phyloP scores from a whole-genome alignment of 2,888 invertebrate species.

The Lasioglossum oenotherae region DNA sequence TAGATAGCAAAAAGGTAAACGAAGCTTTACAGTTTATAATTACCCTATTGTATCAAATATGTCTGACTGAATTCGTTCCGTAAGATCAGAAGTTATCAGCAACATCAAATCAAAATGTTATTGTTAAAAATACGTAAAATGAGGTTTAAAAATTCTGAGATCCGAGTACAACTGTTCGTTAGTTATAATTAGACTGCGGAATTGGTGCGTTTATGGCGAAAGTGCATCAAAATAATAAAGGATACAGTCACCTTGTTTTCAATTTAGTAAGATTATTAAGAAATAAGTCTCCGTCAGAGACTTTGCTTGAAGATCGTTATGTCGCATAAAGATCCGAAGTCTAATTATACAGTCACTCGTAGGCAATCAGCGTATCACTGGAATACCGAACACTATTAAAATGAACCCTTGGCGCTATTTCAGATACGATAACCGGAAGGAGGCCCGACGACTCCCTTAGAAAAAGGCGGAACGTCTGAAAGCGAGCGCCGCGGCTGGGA shows the following conservation, averaged over 20 bases:
- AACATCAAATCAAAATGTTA: background rate
- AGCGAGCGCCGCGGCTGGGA: background rate
- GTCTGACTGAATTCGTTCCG: background rate
- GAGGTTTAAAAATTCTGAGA: background rate
- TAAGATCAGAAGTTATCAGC: background rate
- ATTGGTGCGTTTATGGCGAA: background rate
- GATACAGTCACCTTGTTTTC: background rate
- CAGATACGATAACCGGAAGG: constrained; percentile 44
- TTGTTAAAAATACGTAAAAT: background rate
- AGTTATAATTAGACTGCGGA: background rate
- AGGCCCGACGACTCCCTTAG: constrained; percentile 32
- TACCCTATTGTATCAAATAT: background rate
- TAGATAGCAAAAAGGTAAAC: background rate
- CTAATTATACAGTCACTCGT: background rate
- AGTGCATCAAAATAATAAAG: background rate
- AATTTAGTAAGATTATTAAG: background rate
- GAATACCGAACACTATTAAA: background rate
- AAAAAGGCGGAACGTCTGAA: constrained; percentile 14
- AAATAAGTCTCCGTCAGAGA: background rate
- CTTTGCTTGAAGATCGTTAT: background rate
- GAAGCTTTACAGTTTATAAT: background rate
- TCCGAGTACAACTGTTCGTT: background rate
- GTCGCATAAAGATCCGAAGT: background rate
- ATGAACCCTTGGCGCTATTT: constrained; percentile 43
- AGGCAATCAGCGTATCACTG: background rate